phyloP scores from a whole-genome alignment of 2,888 invertebrate genomes.

The Lordiphosa andalusiaca region DNA sequence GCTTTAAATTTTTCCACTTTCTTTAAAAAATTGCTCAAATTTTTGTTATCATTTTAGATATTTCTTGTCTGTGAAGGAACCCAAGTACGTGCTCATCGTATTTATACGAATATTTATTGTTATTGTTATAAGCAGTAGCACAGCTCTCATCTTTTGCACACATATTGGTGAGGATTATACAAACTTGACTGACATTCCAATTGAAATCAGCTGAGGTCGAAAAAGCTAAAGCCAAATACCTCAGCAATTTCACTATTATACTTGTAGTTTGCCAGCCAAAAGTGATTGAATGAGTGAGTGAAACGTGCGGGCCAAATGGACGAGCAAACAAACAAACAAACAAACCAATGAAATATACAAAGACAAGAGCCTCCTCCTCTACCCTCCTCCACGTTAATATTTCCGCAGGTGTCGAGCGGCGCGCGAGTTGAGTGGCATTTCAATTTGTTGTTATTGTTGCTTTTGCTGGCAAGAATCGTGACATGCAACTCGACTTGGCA shows the following conservation, averaged over 20 bases:
- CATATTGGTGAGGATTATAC: conserved; percentile 2
- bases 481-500: conserved; percentile 69
- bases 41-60: no score
- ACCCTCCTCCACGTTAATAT: conserved; percentile 49
- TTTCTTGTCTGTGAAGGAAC: no score
- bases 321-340: conserved; percentile 30
- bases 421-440: conserved; percentile 63
- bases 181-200: conserved; percentile 7
- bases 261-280: conserved; percentile 9
- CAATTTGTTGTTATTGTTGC: conserved; percentile 52
- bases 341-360: conserved; percentile 13
- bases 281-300: conserved; percentile 21
- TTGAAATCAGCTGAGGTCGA: conserved; percentile 10
- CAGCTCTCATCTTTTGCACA: conserved; percentile 25
- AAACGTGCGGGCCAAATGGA: conserved; percentile 31
- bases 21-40: no score
- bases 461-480: conserved; percentile 59
- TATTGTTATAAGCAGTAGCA: conserved; percentile 14
- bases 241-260: conserved; percentile 10
- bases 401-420: conserved; percentile 65
- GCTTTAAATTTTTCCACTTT: no score
- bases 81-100: no score
- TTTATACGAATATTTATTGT: not conserved
- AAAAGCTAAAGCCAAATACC: conserved; percentile 9
- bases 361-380: conserved; percentile 24